A percentile compares a stretch with the other conserved stretches of the same genome.
These are phyloP conservation scores for Rugalucina vietnamica DNA, from an alignment of 2,888 invertebrate species.

Conservation along the genomic window DNA sequence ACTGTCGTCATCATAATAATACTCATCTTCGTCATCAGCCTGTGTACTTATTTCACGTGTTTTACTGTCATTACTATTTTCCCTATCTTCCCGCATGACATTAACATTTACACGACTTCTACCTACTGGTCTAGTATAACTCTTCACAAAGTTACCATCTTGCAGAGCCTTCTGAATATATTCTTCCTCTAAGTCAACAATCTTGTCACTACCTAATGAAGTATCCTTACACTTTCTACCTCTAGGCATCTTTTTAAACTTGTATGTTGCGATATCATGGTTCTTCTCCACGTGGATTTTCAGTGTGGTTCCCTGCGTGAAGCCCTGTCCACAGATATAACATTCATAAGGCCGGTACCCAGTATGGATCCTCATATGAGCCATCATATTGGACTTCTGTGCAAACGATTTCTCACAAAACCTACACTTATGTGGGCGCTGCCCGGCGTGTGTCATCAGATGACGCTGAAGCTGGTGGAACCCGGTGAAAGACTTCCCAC, in stretches of 20 bases:
- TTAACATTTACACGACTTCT: neutral
- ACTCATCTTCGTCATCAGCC: no score
- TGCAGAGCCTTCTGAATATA: neutral
- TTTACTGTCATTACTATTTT: no score
- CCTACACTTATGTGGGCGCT: neutral
- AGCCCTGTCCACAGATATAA: neutral
- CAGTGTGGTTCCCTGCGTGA: neutral
- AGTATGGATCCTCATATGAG: neutral
- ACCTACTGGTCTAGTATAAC: neutral
- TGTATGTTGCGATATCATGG: neutral
- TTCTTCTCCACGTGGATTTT: neutral
- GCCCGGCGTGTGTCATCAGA: neutral
- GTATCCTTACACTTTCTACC: neutral
- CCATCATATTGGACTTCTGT: neutral
- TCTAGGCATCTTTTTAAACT: neutral
- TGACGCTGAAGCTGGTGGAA: neutral
- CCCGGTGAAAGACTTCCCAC: neutral
- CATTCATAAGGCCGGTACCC: neutral
- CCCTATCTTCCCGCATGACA: neutral
- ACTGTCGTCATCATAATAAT: neutral
- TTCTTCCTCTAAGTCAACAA: neutral
- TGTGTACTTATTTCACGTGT: neutral
- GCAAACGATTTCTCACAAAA: neutral
- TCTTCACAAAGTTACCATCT: neutral
- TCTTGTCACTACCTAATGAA: neutral